phyloP scores from a whole-genome alignment of 2,888 invertebrate species.

The Trissolcus japonicus region DNA sequence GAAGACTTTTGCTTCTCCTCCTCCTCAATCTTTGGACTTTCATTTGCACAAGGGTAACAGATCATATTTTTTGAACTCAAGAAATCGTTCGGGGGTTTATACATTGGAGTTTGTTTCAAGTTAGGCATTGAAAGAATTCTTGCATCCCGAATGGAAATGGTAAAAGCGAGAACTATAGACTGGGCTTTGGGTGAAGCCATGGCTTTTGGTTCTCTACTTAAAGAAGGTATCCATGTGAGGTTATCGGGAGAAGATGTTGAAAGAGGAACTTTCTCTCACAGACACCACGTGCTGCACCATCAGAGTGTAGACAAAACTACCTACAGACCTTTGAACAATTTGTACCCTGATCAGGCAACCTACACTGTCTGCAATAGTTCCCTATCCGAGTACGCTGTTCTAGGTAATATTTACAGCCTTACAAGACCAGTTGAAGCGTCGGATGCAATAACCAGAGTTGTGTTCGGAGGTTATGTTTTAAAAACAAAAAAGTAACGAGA shows the following conservation, averaged over 20 bases:
- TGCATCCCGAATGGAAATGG: constrained; percentile 94
- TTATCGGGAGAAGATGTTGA: constrained; percentile 95
- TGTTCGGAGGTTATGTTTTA: no score
- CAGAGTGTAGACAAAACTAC: constrained; percentile 96
- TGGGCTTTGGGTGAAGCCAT: constrained; percentile 99
- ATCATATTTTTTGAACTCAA: constrained; percentile 40
- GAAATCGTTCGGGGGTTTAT: background rate
- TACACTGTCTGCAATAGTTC: constrained; percentile 99
- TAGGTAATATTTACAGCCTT: no score
- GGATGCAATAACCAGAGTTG: no score
- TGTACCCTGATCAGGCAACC: constrained; percentile 97
- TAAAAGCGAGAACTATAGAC: constrained; percentile 90
- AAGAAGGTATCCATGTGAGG: constrained; percentile 97
- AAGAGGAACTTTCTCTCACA: constrained; percentile 95
- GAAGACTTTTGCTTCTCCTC: constrained; percentile 88
- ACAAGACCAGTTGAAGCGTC: no score
- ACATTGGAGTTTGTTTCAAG: constrained; percentile 62
- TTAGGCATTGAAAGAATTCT: constrained; percentile 89
- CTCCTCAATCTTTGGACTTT: constrained; percentile 92
- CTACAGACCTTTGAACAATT: constrained; percentile 90
- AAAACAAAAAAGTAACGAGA: no score
- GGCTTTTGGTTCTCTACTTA: constrained; percentile 97
- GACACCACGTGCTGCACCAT: constrained; percentile 99
- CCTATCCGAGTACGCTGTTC: constrained; percentile 94
- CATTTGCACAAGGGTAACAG: constrained; percentile 86